Evolutionary conservation across 2,797 vertebrate genomes (phyloP).

Genomic region (Labeo calbasu): DNA sequence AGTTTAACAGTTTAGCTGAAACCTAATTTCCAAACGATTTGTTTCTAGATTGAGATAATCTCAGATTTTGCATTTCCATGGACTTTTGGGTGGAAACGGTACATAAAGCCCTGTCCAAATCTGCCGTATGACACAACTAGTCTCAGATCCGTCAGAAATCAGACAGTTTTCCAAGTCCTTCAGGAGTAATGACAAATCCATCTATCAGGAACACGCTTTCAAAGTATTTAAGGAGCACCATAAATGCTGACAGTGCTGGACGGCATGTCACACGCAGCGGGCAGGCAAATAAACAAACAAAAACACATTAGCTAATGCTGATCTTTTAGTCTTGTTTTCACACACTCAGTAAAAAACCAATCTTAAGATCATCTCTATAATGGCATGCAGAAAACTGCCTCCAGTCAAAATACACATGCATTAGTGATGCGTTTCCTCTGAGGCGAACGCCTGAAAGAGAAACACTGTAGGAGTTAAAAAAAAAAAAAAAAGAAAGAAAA

Average conservation of each 20-base stretch:
- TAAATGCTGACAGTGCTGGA: slow-evolving; percentile 34
- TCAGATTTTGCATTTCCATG: neutral
- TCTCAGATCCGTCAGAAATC: neutral
- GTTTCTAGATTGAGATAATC: neutral
- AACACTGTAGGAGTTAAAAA: slow-evolving; percentile 6
- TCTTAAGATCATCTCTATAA: slow-evolving; percentile 18
- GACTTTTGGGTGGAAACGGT: neutral
- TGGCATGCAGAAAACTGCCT: slow-evolving; percentile 41
- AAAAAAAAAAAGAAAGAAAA: slow-evolving; percentile 9
- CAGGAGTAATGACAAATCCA: slow-evolving; percentile 28
- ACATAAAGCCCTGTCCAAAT: neutral
- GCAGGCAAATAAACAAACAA: slow-evolving; percentile 21
- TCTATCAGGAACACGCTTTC: slow-evolving; percentile 22
- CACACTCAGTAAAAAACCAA: slow-evolving; percentile 20
- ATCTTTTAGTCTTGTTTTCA: slow-evolving; percentile 28
- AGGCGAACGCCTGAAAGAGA: slow-evolving; percentile 17
- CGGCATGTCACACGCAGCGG: slow-evolving; percentile 7
- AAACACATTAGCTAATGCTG: slow-evolving; percentile 11
- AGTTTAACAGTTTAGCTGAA: neutral
- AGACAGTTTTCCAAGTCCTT: neutral
- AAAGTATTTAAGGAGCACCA: slow-evolving; percentile 25
- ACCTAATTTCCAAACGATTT: neutral
- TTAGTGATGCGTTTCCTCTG: slow-evolving; percentile 65
- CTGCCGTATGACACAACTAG: slow-evolving; percentile 1
- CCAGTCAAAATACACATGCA: slow-evolving; percentile 65